These are phyloP conservation scores for Alloscopus bannaensis DNA, from an alignment of 2,888 invertebrate genomes.

Conservation along the genomic window DNA sequence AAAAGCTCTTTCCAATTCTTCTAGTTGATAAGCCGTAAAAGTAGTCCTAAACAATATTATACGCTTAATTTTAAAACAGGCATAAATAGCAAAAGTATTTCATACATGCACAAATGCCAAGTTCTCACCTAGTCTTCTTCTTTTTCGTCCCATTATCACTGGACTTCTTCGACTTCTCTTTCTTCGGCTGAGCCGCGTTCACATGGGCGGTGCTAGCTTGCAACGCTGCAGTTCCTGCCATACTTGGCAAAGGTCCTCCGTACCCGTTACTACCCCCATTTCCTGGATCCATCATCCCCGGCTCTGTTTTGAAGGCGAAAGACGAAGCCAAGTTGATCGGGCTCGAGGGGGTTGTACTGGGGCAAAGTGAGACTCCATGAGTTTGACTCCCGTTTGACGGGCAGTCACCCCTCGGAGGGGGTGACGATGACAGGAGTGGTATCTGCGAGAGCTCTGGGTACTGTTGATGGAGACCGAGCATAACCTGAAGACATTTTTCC, in stretches of 20 bases:
- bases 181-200: constrained; percentile 63
- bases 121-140: constrained; percentile 92
- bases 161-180: constrained; percentile 80
- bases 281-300: constrained; percentile 57
- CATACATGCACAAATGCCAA: not conserved
- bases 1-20: constrained; percentile 94
- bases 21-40: constrained; percentile 95
- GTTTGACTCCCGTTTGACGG: constrained; percentile 40
- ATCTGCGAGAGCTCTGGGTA: constrained; percentile 70
- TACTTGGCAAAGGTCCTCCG: constrained; percentile 49
- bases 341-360: constrained; percentile 65
- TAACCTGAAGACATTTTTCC: constrained; percentile 77
- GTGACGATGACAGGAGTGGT: constrained; percentile 66
- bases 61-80: too few species aligned
- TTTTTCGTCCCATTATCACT: constrained; percentile 92
- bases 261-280: constrained; percentile 53
- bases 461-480: constrained; percentile 80
- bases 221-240: constrained; percentile 44
- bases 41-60: constrained; percentile 89
- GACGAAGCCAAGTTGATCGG: constrained; percentile 70
- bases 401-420: constrained; percentile 43
- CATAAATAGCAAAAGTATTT: constrained; percentile 3
- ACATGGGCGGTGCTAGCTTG: constrained; percentile 43
- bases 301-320: constrained; percentile 69
- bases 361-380: constrained; percentile 64